Percentiles rank a stretch among this genome's conserved stretches.
Evolutionary conservation across 2,113 vertebrate species (phyloP).

Genomic region (Mustela nigripes): DNA sequence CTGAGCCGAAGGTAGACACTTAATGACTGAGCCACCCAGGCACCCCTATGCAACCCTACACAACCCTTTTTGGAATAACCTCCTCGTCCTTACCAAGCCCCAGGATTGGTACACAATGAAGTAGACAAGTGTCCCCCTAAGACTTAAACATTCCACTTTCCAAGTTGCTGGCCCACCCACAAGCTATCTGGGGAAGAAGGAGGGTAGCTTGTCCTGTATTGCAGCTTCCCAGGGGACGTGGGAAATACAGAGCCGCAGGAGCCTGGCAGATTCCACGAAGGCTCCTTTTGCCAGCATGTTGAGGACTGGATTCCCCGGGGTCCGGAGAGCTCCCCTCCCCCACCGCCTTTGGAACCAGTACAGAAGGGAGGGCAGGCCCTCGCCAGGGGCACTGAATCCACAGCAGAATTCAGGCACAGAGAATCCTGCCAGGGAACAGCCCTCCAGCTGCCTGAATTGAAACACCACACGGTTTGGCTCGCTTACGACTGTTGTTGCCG

Average conservation of each 20-base stretch:
- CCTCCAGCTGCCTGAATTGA: background rate
- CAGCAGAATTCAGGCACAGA: background rate
- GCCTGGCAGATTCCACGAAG: background rate
- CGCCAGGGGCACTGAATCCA: background rate
- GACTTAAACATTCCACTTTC: background rate
- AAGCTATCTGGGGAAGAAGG: background rate
- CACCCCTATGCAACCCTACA: background rate
- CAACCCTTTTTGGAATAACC: background rate
- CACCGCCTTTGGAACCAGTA: background rate
- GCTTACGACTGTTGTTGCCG: background rate
- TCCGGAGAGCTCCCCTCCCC: fast-evolving
- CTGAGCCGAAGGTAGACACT: too few species aligned
- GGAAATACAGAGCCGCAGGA: background rate
- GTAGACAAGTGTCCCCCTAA: background rate
- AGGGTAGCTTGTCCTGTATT: background rate
- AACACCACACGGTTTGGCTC: fast-evolving
- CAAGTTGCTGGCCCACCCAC: background rate
- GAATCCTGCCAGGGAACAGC: background rate
- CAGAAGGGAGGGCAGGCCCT: background rate
- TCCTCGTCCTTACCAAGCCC: background rate
- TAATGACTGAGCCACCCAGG: too few species aligned
- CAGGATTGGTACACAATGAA: background rate
- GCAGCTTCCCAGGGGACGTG: background rate
- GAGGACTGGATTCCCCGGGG: background rate
- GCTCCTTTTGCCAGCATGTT: background rate